Conservation (phyloP, 2,113 vertebrate species). For the Dipodomys ordii region DNA sequence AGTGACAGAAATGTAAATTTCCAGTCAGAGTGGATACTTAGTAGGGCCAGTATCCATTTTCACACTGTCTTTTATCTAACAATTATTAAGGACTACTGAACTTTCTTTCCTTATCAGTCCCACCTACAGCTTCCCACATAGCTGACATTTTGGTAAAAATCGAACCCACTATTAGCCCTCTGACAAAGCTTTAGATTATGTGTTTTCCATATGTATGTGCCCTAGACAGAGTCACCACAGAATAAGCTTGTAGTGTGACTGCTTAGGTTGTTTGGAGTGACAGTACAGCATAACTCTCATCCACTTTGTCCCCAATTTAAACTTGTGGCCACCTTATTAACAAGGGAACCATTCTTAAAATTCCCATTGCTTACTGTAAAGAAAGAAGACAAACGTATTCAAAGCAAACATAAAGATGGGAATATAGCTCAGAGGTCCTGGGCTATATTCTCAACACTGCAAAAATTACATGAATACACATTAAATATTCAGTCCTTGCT, state of each 20-base stretch:
- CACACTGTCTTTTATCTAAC: neutral
- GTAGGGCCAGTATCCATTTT: neutral
- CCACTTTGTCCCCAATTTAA: neutral
- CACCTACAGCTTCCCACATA: neutral
- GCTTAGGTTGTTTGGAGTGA: neutral
- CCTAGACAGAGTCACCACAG: neutral
- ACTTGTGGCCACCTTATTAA: neutral
- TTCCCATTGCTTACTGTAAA: neutral
- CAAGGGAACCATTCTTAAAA: neutral
- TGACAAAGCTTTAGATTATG: neutral
- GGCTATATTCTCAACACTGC: too few species aligned
- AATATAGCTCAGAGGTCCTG: neutral
- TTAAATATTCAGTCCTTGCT: neutral
- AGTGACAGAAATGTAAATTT: conserved; percentile 9
- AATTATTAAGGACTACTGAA: neutral
- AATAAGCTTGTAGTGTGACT: neutral
- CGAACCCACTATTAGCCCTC: neutral
- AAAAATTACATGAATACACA: too few species aligned
- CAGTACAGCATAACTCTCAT: neutral
- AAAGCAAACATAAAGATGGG: neutral
- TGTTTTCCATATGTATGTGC: neutral
- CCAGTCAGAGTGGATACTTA: neutral
- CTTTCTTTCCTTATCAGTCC: neutral
- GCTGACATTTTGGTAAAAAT: neutral
- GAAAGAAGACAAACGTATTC: neutral